Evolutionary conservation across 2,797 vertebrate species (phyloP).

Genomic region (Danio aesculapii): DNA sequence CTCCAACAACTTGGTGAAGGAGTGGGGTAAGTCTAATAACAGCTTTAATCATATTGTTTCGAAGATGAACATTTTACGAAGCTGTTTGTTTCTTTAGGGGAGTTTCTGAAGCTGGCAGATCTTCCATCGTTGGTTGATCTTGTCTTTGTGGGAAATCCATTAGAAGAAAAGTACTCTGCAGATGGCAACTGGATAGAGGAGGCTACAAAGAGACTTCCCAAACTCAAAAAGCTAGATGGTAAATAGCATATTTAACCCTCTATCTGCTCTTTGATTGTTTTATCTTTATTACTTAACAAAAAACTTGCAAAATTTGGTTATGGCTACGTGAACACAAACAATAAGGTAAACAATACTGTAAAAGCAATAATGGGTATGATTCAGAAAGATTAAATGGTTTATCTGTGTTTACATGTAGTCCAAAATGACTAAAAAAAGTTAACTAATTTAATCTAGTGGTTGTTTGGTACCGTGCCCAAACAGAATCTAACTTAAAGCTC

Average conservation of each 20-base stretch:
- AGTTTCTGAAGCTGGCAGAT: conserved; percentile 91
- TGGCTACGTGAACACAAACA: too few relatives aligned
- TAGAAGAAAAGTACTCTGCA: conserved; percentile 89
- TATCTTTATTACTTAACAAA: too few relatives aligned
- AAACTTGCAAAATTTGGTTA: too few relatives aligned
- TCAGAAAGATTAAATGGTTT: too few relatives aligned
- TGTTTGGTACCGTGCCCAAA: too few relatives aligned
- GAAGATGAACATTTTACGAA: not conserved
- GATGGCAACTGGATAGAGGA: conserved; percentile 94
- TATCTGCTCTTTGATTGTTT: too few relatives aligned
- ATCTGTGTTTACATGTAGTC: too few relatives aligned
- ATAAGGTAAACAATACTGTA: too few relatives aligned
- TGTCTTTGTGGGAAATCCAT: conserved; percentile 95
- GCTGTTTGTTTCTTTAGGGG: conserved; percentile 75
- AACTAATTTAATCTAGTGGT: too few relatives aligned
- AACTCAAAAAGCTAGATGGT: conserved; percentile 95
- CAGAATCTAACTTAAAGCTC: too few relatives aligned
- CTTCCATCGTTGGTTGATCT: conserved; percentile 88
- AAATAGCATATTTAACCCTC: conserved; percentile 48
- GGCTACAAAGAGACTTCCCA: conserved; percentile 89
- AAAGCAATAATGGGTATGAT: too few relatives aligned
- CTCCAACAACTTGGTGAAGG: conserved; percentile 97
- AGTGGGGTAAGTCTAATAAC: conserved; percentile 86
- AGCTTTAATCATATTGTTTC: not conserved
- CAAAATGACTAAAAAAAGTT: not conserved